Conservation (phyloP, 2,113 vertebrate species). For the Bolborhynchus lineola region DNA sequence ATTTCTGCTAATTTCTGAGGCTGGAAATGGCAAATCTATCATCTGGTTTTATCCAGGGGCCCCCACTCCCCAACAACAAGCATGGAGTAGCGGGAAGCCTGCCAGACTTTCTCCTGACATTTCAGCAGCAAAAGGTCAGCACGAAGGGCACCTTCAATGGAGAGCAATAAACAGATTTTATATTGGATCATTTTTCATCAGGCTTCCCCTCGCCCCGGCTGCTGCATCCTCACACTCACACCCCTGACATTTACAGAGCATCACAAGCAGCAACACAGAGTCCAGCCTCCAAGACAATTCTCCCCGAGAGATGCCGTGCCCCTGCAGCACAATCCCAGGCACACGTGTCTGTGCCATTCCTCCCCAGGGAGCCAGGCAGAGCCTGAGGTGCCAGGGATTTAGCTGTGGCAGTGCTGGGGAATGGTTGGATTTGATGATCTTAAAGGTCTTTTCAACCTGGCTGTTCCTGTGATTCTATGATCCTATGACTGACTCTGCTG, state of each 20-base stretch:
- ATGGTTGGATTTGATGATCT: neutral
- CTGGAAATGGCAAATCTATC: constrained; percentile 55
- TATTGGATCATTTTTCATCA: constrained; percentile 51
- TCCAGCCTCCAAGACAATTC: neutral
- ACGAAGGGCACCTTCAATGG: constrained; percentile 36
- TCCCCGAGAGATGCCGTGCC: neutral
- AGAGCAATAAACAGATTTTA: constrained; percentile 62
- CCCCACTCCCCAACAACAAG: neutral
- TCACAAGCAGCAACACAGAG: neutral
- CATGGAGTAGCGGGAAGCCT: neutral
- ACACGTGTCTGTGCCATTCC: neutral
- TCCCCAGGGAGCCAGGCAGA: neutral
- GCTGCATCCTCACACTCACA: neutral
- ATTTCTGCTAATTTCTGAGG: constrained; percentile 17
- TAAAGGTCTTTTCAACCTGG: neutral
- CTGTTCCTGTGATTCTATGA: neutral
- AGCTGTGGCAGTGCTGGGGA: neutral
- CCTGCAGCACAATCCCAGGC: neutral
- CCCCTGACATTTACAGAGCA: constrained; percentile 58
- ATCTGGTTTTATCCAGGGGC: neutral
- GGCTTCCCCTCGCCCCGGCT: neutral
- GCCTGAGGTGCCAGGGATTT: neutral
- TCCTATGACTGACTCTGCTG: neutral
- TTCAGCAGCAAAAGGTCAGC: constrained; percentile 61
- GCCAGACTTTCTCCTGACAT: constrained; percentile 62